phyloP scores from a whole-genome alignment of 2,113 vertebrate genomes.

The Embiotoca jacksoni region DNA sequence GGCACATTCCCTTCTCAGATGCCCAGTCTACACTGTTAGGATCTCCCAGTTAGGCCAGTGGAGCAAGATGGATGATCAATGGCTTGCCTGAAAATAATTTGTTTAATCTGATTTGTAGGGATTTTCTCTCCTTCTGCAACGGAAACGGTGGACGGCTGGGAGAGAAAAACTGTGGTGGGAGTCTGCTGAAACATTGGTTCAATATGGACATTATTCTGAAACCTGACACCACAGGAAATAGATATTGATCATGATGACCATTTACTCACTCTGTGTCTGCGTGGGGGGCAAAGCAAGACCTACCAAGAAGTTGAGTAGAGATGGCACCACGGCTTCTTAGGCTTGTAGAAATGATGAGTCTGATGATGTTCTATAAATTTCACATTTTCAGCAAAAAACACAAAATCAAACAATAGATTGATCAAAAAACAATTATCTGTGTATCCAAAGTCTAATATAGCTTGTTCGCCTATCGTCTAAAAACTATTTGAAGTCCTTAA shows the following conservation, averaged over 20 bases:
- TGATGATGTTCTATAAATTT: background rate
- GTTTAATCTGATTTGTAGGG: constrained; percentile 82
- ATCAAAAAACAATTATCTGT: background rate
- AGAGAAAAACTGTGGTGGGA: constrained; percentile 75
- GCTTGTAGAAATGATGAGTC: background rate
- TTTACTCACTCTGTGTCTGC: constrained; percentile 77
- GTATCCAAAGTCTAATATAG: background rate
- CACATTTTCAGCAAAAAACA: background rate
- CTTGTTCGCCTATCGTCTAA: background rate
- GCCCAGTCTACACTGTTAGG: constrained; percentile 76
- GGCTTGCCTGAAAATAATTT: constrained; percentile 79
- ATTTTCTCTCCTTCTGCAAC: constrained; percentile 80
- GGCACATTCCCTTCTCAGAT: constrained; percentile 81
- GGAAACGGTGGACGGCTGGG: constrained; percentile 71
- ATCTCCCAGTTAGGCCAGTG: constrained; percentile 74
- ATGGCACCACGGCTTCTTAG: constrained; percentile 13
- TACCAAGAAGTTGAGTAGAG: constrained; percentile 44
- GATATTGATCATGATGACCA: constrained; percentile 81
- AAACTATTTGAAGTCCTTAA: background rate
- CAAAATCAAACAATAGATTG: background rate
- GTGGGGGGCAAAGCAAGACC: constrained; percentile 60
- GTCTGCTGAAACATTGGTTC: constrained; percentile 80
- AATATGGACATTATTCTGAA: constrained; percentile 78
- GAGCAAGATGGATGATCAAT: constrained; percentile 79
- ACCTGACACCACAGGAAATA: constrained; percentile 82